Percentiles rank a stretch among this genome's conserved stretches.
Conservation (phyloP, 1,140 invertebrate species). For the Drosophila ananassae region DNA sequence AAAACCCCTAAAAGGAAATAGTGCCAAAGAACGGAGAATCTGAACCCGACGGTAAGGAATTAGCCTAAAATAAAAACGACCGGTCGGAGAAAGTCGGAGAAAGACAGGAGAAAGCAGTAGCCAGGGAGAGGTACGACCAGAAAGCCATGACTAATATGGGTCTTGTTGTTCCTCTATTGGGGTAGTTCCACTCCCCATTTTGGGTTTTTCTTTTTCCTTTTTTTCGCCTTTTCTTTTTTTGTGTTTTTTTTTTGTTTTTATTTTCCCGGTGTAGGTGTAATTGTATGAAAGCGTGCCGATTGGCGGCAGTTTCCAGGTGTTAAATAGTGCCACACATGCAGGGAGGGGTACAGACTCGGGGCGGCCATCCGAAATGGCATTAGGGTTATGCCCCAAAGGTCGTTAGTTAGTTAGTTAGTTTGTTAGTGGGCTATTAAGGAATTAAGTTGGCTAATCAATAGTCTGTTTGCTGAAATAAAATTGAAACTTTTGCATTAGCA, state of each 20-base stretch:
- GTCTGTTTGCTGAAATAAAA: background rate
- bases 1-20: slow-evolving; percentile 35
- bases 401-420: slow-evolving; percentile 24
- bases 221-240: background rate
- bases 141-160: slow-evolving; percentile 61
- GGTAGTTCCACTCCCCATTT: slow-evolving; percentile 7
- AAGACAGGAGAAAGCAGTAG: background rate
- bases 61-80: slow-evolving; percentile 72
- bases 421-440: background rate
- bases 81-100: background rate
- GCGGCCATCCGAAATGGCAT: slow-evolving; percentile 17
- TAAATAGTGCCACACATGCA: slow-evolving; percentile 67
- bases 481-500: background rate
- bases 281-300: slow-evolving; percentile 74
- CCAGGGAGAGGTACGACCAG: background rate
- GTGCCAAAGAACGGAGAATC: slow-evolving; percentile 17
- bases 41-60: slow-evolving; percentile 44
- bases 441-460: slow-evolving; percentile 8
- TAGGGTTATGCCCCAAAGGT: slow-evolving; percentile 57
- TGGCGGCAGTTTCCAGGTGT: slow-evolving; percentile 60
- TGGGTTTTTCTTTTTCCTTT: background rate
- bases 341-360: background rate
- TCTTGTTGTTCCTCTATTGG: slow-evolving; percentile 5
- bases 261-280: slow-evolving; percentile 55
- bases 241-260: slow-evolving; percentile 7